phyloP scores from a whole-genome alignment of 1,140 invertebrate species.

The Rhopalosiphum padi region DNA sequence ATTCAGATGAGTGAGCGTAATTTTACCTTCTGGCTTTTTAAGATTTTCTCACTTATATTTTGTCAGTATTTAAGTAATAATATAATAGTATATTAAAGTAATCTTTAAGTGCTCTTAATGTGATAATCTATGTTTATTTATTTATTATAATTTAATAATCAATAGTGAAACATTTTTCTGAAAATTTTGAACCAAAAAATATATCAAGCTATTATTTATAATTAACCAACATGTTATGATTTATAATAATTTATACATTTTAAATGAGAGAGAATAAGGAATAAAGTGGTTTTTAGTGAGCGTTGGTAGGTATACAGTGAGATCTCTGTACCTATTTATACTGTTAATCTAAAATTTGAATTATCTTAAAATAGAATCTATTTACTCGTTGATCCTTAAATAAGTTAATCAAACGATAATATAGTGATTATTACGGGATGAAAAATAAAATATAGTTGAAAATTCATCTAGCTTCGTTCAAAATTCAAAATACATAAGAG shows the following conservation, averaged over 20 bases:
- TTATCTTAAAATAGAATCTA: neutral
- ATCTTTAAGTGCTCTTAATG: neutral
- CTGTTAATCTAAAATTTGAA: too few species aligned
- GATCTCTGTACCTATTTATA: neutral
- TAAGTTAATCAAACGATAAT: neutral
- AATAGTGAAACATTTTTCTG: neutral
- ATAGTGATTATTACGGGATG: neutral
- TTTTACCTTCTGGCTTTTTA: neutral
- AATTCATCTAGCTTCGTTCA: neutral
- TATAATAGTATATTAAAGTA: neutral
- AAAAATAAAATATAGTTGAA: neutral
- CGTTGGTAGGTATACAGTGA: too few species aligned
- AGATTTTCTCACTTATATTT: neutral
- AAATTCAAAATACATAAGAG: neutral
- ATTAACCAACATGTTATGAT: neutral
- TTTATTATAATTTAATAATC: neutral
- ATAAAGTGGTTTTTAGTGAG: neutral
- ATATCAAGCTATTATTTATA: neutral
- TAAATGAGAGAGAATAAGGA: neutral
- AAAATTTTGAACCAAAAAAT: neutral
- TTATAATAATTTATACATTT: neutral
- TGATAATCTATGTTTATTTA: neutral
- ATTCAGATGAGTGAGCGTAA: neutral
- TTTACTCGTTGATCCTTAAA: neutral
- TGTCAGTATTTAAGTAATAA: neutral